Evolutionary conservation across 2,888 invertebrate species (phyloP), one percentile per base, ranked within the genome.

Genomic region (Eupithecia inturbata): DNA sequence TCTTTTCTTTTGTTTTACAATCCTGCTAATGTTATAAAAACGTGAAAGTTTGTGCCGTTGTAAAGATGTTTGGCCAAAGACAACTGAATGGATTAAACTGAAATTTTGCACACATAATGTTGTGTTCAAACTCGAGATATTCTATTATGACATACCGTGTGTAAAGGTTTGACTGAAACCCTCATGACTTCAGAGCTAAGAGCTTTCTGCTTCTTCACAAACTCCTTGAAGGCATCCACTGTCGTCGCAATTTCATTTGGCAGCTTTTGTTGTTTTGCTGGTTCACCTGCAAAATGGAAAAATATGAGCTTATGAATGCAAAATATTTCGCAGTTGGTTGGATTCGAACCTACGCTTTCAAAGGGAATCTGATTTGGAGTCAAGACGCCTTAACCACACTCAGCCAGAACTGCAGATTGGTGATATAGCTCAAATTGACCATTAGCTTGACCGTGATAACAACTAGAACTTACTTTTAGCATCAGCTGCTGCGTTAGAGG

Each of bases 341-440:
- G 96, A 96, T 96, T 97, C 96, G 96, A 97, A 97, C 96, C 96
- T 96, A 96, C 96, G 96, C 96, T 96, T 96, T 97, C 96, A 97
- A 96, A 96, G 97, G 97, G 96, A 96, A 97, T 96, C 96, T 96
- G 96, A 96, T 96, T 96, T 96, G 96, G 95, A 96, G 96, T 96
- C 96, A 96, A n/a, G 96, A 96, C 96, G 95, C 95, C 95, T 95
- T 95, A 95, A 95, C 95, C 95, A 95, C 95, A 95, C 95, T 95
- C 96, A 96, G 95, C 96, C 96, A 96, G 96, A 95, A 95, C 96
- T 95, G 95, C 95, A 22, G 68, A 41, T 31, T 31, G 31, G 26
- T n/a, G 26, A 66, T 3, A 28, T 69, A 3, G 53, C 53, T 22
- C 22, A 49, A 49, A 49, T 49, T n/a, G 0, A 49, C 49, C 49